These are phyloP conservation scores for Branchinecta lindahli DNA, from an alignment of 1,140 invertebrate genomes.

Conservation along the genomic window DNA sequence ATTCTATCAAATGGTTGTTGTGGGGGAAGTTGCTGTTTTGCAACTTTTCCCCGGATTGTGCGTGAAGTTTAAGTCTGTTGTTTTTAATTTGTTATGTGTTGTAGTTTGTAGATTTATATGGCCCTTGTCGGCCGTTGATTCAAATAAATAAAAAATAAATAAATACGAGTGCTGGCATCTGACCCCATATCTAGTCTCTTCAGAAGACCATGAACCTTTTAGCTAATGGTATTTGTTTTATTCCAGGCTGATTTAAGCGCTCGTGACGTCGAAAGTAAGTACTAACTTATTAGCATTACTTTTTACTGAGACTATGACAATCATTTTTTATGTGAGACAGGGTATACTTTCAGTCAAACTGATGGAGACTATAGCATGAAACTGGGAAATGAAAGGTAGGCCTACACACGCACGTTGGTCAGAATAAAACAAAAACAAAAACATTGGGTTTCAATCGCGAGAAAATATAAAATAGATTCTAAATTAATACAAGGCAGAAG, in stretches of 20 bases:
- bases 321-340: neutral
- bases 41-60: too few species aligned
- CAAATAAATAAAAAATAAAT: neutral
- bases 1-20: neutral
- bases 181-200: neutral
- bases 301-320: neutral
- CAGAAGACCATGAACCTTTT: neutral
- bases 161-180: neutral
- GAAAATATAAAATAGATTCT: neutral
- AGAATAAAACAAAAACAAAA: neutral
- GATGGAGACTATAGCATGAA: neutral
- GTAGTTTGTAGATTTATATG: too few species aligned
- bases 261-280: slow-evolving; percentile 10
- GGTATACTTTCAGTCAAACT: neutral
- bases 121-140: too few species aligned
- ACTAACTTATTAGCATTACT: neutral
- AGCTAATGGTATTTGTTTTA: neutral
- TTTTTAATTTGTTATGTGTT: too few species aligned
- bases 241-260: slow-evolving; percentile 3
- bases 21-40: too few species aligned
- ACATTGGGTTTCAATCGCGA: neutral
- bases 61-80: too few species aligned
- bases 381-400: neutral
- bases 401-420: neutral
- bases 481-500: too few species aligned